Conservation (phyloP, 2,113 vertebrate species). For the Thamnophis sirtalis region DNA sequence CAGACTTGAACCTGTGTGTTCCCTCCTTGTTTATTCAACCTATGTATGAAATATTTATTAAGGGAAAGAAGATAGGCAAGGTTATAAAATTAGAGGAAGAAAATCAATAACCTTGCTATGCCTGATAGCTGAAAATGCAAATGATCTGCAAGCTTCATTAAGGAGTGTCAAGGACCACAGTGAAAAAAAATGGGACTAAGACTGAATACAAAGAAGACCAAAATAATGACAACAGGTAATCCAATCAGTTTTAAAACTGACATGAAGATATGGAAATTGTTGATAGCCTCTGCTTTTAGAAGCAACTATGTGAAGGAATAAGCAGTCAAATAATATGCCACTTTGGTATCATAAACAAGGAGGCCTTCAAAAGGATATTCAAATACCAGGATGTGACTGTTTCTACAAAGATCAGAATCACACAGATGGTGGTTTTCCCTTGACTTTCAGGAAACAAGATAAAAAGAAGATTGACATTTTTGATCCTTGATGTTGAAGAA, state of each 20-base stretch:
- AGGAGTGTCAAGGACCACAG: background rate
- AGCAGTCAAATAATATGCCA: background rate
- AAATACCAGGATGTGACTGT: background rate
- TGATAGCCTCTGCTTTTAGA: background rate
- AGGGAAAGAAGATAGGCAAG: background rate
- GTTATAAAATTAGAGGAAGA: background rate
- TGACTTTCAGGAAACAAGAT: background rate
- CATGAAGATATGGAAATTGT: background rate
- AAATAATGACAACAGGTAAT: background rate
- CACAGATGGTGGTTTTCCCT: background rate
- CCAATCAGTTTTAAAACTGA: background rate
- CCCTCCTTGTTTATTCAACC: background rate
- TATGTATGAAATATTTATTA: background rate
- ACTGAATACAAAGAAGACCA: background rate
- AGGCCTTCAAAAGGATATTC: background rate
- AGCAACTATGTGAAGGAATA: background rate
- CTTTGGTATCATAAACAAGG: background rate
- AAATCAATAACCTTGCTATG: background rate
- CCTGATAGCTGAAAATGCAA: background rate
- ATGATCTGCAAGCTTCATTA: background rate
- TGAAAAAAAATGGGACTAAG: background rate
- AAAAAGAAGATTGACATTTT: background rate
- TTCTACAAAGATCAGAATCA: background rate
- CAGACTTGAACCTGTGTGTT: background rate
- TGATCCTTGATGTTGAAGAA: background rate